Conservation (phyloP, 2,888 invertebrate species). For the Pammene aurita region DNA sequence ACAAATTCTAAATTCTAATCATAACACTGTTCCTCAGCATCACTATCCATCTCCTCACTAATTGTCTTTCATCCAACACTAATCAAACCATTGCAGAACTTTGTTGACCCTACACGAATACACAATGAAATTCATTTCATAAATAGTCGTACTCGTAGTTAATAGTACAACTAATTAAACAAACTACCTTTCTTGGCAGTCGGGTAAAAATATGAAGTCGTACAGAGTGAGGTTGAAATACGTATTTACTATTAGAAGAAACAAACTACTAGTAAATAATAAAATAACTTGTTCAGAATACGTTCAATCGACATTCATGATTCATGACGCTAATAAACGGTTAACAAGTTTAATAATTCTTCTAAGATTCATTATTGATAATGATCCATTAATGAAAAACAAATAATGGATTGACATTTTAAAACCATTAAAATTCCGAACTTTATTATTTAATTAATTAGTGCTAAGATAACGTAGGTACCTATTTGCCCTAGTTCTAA, state of each 20-base stretch:
- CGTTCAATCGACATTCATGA: not conserved
- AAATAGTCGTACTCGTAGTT: not conserved
- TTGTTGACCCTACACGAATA: slow-evolving; percentile 2
- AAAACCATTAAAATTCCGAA: slow-evolving; percentile 32
- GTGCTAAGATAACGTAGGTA: slow-evolving; percentile 30
- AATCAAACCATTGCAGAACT: not conserved
- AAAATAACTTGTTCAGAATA: too few relatives aligned
- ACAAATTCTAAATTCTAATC: slow-evolving; percentile 16
- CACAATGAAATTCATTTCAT: not conserved
- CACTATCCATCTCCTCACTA: slow-evolving; percentile 5
- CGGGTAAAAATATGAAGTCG: not conserved
- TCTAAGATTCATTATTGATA: slow-evolving; percentile 19
- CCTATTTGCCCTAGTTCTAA: slow-evolving; percentile 37
- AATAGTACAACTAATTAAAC: not conserved
- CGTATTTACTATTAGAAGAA: too few relatives aligned
- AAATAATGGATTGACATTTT: slow-evolving; percentile 25
- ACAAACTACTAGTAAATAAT: too few relatives aligned
- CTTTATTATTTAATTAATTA: slow-evolving; percentile 32
- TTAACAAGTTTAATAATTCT: slow-evolving; percentile 2
- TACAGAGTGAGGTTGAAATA: not conserved
- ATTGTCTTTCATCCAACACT: not conserved
- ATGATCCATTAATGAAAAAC: slow-evolving; percentile 27
- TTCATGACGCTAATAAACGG: slow-evolving; percentile 10
- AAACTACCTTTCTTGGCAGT: not conserved
- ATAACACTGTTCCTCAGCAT: slow-evolving; percentile 10